Conservation (phyloP, 2,113 vertebrate genomes). For the Chitala chitala region DNA sequence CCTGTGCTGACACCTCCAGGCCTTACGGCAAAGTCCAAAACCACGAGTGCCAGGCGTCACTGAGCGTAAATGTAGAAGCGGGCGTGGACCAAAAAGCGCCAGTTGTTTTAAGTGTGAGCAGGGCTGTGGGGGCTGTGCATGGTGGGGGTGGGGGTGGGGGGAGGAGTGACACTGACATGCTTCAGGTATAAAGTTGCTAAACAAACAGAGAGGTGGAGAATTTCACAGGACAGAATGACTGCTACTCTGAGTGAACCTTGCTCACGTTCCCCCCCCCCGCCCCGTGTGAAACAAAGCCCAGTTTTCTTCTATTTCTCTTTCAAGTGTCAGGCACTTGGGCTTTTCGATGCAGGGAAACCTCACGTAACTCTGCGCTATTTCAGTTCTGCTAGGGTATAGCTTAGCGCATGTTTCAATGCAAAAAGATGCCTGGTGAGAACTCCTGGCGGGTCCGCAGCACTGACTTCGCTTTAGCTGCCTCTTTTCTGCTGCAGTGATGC, state of each 20-base stretch:
- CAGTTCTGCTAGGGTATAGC: not conserved
- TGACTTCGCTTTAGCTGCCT: too few relatives aligned
- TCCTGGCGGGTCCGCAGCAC: too few relatives aligned
- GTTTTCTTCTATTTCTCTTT: not conserved
- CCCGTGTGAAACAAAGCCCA: not conserved
- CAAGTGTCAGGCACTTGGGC: not conserved
- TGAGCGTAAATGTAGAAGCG: not conserved
- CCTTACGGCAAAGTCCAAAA: not conserved
- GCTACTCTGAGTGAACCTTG: slow-evolving; percentile 26
- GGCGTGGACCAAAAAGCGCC: not conserved
- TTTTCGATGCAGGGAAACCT: not conserved
- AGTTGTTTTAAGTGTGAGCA: not conserved
- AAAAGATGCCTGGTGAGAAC: not conserved
- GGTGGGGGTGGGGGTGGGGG: not conserved
- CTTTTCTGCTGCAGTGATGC: too few relatives aligned
- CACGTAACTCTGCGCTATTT: not conserved
- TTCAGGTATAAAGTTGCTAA: slow-evolving; percentile 26
- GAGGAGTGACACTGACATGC: not conserved
- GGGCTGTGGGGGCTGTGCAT: not conserved
- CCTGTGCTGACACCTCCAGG: not conserved
- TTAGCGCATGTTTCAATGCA: not conserved
- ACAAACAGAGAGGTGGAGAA: slow-evolving; percentile 28
- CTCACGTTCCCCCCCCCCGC: slow-evolving; percentile 24
- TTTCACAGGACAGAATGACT: slow-evolving; percentile 25
- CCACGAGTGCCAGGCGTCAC: too few relatives aligned